phyloP scores from a whole-genome alignment of 2,888 invertebrate genomes.

The Ennomos erosarius region DNA sequence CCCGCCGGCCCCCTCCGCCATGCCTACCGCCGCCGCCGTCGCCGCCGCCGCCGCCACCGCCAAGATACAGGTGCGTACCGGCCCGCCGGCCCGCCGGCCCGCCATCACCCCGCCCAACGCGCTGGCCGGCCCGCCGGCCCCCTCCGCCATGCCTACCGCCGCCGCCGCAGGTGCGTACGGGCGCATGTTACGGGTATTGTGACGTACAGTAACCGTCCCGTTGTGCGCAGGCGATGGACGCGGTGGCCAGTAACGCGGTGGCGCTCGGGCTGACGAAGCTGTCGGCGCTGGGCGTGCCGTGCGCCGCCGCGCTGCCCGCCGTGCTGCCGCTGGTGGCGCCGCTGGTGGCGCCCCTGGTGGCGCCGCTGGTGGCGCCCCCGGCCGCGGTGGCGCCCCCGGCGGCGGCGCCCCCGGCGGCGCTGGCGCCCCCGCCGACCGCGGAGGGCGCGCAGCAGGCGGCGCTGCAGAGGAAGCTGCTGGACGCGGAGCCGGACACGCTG shows the following conservation, averaged over 20 bases:
- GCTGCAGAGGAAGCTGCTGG: slow-evolving; percentile 93
- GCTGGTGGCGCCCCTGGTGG: slow-evolving; percentile 46
- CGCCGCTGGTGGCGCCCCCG: slow-evolving; percentile 42
- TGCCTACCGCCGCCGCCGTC: no score
- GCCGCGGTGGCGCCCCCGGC: slow-evolving; percentile 28
- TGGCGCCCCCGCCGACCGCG: slow-evolving; percentile 87
- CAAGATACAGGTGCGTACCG: no score
- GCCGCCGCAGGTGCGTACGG: no score
- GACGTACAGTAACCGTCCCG: no score
- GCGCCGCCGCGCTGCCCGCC: slow-evolving; percentile 84
- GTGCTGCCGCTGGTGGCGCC: slow-evolving; percentile 85
- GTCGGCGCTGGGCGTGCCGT: slow-evolving; percentile 85
- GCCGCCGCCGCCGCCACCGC: no score
- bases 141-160: no score
- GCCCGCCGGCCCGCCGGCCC: no score
- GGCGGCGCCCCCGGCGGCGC: slow-evolving; percentile 85
- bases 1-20: no score
- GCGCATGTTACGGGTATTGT: no score
- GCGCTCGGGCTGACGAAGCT: slow-evolving; percentile 85
- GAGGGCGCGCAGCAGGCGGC: slow-evolving; percentile 90
- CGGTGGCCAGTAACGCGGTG: slow-evolving; percentile 94
- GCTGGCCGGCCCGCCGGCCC: no score
- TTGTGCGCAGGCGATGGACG: slow-evolving; percentile 91
- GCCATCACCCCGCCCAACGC: no score
- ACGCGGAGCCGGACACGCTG: slow-evolving; percentile 91